A percentile compares a stretch with the other conserved stretches of the same genome.
Evolutionary conservation across 2,113 vertebrate species (phyloP).

Genomic region (Poicephalus meyeri): DNA sequence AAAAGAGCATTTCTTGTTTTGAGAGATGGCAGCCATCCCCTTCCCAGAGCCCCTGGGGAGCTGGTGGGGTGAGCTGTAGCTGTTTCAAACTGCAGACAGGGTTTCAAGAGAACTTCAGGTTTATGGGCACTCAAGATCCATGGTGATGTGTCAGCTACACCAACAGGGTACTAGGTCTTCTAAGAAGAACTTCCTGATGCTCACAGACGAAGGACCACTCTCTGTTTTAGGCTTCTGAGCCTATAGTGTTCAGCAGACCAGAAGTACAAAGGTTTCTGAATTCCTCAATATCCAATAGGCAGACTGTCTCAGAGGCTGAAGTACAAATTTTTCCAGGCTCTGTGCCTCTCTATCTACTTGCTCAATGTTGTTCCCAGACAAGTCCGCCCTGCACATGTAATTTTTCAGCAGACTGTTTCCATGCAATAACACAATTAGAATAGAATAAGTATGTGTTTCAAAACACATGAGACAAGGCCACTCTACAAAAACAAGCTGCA

Average conservation of each 20-base stretch:
- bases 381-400: neutral
- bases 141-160: neutral
- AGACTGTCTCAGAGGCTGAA: neutral
- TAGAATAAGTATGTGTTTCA: slow-evolving; percentile 19
- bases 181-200: neutral
- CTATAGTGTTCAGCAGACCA: neutral
- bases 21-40: neutral
- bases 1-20: neutral
- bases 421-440: slow-evolving; percentile 18
- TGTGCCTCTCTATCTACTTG: neutral
- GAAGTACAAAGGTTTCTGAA: neutral
- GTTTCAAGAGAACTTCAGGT: neutral
- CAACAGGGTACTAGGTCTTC: neutral
- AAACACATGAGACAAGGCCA: slow-evolving; percentile 25
- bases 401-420: slow-evolving; percentile 2
- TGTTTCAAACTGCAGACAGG: neutral
- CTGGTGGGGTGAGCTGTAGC: accelerated
- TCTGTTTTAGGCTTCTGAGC: neutral
- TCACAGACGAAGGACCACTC: neutral
- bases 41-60: neutral
- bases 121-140: neutral
- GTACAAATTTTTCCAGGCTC: neutral
- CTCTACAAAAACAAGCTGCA: neutral
- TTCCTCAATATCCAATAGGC: neutral
- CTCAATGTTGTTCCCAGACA: neutral